Conservation (phyloP, 2,797 vertebrate species). For the Uromys caudimaculatus region DNA sequence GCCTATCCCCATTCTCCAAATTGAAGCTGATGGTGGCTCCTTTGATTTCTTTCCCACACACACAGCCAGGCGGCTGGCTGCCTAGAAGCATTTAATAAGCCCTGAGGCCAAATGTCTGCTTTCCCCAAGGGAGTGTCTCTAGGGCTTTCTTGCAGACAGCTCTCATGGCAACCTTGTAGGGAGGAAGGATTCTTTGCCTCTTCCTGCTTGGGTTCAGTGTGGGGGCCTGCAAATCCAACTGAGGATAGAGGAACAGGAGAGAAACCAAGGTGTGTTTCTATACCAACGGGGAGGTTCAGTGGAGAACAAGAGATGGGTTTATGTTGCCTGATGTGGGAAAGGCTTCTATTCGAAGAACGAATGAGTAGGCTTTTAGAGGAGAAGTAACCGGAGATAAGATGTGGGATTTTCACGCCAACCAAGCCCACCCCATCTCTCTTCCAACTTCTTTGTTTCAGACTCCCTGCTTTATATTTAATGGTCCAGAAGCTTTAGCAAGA, state of each 20-base stretch:
- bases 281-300: fast-evolving
- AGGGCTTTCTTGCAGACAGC: neutral
- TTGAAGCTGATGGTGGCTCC: neutral
- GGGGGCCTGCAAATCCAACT: neutral
- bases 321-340: neutral
- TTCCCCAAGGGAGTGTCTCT: neutral
- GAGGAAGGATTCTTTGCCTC: neutral
- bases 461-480: neutral
- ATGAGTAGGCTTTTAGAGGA: neutral
- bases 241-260: no score
- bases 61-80: neutral
- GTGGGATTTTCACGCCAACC: neutral
- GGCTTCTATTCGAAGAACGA: neutral
- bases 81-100: neutral
- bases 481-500: neutral
- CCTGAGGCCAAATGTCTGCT: neutral
- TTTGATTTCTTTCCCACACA: neutral
- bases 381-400: no score
- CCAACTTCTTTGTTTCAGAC: neutral
- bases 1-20: neutral
- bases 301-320: neutral
- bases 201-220: neutral
- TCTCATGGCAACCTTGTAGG: neutral
- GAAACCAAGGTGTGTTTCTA: fast-evolving
- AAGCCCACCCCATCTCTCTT: neutral